Conservation (phyloP, 2,888 invertebrate genomes). For the Bursaphelenchus okinawaensis region DNA sequence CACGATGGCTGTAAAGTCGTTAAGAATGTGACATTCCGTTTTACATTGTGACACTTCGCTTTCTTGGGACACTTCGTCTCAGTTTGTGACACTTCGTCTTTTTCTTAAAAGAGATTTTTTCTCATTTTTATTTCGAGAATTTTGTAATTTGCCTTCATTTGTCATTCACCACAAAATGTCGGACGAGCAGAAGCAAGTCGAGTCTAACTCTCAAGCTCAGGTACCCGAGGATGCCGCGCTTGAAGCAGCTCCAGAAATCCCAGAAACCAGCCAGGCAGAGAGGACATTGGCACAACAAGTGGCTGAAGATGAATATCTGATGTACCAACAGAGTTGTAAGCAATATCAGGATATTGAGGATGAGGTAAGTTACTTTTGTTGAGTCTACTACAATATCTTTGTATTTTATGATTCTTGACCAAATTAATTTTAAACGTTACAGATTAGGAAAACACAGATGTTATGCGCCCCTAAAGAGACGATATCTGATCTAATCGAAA, state of each 20-base stretch:
- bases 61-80: not conserved
- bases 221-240: not conserved
- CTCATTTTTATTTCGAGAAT: not conserved
- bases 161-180: not conserved
- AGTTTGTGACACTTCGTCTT: not conserved
- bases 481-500: conserved; percentile 17
- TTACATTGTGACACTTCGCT: not conserved
- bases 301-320: conserved; percentile 34
- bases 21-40: not conserved
- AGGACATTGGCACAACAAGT: conserved; percentile 34
- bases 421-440: conserved; percentile 7
- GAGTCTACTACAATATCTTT: not conserved
- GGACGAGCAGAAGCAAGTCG: not conserved
- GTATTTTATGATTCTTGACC: conserved; percentile 11
- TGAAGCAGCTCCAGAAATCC: too few species aligned
- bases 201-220: not conserved
- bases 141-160: not conserved
- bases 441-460: conserved; percentile 32
- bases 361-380: conserved; percentile 33
- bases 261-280: conserved; percentile 7
- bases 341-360: conserved; percentile 41
- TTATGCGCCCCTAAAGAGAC: conserved; percentile 29
- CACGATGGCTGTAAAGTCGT: not conserved
- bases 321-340: conserved; percentile 34
- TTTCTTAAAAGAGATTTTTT: too few species aligned